Percentiles rank a stretch among this genome's conserved stretches.
Evolutionary conservation across 2,888 invertebrate genomes (phyloP).

Genomic region (Drosophila koepferae): DNA sequence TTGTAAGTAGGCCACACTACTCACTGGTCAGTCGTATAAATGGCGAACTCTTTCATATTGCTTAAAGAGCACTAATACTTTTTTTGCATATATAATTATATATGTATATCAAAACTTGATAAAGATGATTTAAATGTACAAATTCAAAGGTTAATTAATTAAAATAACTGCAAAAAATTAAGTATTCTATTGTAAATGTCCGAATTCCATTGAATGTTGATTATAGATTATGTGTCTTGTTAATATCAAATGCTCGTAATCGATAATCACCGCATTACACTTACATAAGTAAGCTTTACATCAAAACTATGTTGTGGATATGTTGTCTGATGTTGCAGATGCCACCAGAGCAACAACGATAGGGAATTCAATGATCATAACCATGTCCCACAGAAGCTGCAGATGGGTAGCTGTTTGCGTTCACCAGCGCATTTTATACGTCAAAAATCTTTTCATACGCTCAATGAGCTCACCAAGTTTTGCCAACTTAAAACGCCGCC

Average conservation of each 20-base stretch:
- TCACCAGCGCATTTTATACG: slow-evolving; percentile 83
- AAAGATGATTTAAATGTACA: not conserved
- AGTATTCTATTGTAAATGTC: not conserved
- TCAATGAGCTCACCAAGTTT: slow-evolving; percentile 82
- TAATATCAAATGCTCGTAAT: slow-evolving; percentile 12
- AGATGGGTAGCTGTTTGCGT: slow-evolving; percentile 82
- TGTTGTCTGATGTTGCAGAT: slow-evolving; percentile 65
- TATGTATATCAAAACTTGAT: not conserved
- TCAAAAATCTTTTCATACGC: slow-evolving; percentile 84
- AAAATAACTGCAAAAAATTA: not conserved
- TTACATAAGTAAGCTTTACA: slow-evolving; percentile 34
- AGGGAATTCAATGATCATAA: slow-evolving; percentile 25
- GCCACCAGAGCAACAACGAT: slow-evolving; percentile 58
- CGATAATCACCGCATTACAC: slow-evolving; percentile 17
- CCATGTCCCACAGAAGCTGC: slow-evolving; percentile 63
- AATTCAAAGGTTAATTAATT: not conserved
- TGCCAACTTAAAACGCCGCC: slow-evolving; percentile 70
- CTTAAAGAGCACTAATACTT: not conserved
- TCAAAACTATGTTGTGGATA: slow-evolving; percentile 14
- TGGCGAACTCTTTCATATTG: not conserved
- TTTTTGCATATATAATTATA: not conserved
- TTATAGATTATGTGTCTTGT: slow-evolving; percentile 9
- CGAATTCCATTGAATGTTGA: slow-evolving; percentile 2
- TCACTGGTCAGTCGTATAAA: not conserved
- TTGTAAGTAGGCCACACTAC: not conserved